A percentile compares a stretch with the other conserved stretches of the same genome.
These are phyloP conservation scores for Salvelinus fontinalis DNA, from an alignment of 2,113 vertebrate genomes.

Conservation along the genomic window DNA sequence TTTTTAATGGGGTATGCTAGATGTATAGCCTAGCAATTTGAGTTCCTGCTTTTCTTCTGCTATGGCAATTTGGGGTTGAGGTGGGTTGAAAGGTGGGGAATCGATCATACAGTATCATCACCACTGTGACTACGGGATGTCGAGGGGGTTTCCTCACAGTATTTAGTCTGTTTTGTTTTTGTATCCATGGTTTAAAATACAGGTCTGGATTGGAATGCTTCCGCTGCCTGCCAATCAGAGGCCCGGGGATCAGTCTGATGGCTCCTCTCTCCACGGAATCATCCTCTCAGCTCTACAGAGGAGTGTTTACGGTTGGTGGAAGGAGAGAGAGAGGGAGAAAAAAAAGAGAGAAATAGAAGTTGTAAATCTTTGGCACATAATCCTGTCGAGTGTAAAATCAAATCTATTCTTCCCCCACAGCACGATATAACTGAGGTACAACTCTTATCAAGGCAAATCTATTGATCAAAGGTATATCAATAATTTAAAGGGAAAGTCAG, in stretches of 20 bases:
- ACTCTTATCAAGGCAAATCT: background rate
- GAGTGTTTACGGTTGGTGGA: constrained; percentile 58
- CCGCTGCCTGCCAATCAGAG: constrained; percentile 52
- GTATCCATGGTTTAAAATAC: constrained; percentile 51
- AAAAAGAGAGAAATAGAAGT: background rate
- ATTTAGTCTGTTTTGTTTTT: constrained; percentile 33
- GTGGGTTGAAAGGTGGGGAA: constrained; percentile 52
- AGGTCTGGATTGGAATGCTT: constrained; percentile 40
- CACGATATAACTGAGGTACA: background rate
- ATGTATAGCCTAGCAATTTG: constrained; percentile 9
- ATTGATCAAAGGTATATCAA: background rate
- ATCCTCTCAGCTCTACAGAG: constrained; percentile 41
- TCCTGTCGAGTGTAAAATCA: background rate
- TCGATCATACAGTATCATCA: constrained; percentile 36
- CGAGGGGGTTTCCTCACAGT: constrained; percentile 18
- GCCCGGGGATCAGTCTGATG: constrained; percentile 41
- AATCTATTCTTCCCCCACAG: background rate
- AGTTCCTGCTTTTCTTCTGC: constrained; percentile 44
- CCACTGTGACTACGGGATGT: constrained; percentile 38
- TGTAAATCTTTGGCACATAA: background rate
- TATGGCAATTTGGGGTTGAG: constrained; percentile 31
- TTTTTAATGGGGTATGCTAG: constrained; percentile 13
- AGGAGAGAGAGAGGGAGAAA: constrained; percentile 20
- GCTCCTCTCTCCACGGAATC: constrained; percentile 45
- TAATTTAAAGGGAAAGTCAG: background rate